A percentile compares a stretch with the other conserved stretches of the same genome.
These are phyloP conservation scores for Pelobates fuscus DNA, from an alignment of 2,113 vertebrate genomes.

Conservation along the genomic window DNA sequence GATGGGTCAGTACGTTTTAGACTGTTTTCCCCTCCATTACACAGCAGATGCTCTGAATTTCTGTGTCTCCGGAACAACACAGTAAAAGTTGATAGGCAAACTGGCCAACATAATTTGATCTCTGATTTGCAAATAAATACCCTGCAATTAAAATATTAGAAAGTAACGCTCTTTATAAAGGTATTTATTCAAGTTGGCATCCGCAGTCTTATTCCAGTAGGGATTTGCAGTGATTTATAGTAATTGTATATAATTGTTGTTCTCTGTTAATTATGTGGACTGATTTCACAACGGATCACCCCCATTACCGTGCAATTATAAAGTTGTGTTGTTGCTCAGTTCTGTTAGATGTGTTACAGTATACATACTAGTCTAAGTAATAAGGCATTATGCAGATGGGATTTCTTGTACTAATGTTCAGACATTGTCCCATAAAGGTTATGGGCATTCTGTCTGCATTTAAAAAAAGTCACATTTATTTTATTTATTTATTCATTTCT, in stretches of 20 bases:
- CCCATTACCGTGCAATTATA: conserved; percentile 34
- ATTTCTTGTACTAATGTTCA: not conserved
- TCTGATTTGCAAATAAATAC: not conserved
- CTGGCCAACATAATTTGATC: not conserved
- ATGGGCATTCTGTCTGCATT: not conserved
- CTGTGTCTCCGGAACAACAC: no score
- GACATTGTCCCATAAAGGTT: not conserved
- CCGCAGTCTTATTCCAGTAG: conserved; percentile 10
- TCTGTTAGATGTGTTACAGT: conserved; percentile 32
- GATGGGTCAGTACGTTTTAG: no score
- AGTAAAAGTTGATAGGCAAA: no score
- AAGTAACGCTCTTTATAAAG: not conserved
- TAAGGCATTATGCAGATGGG: not conserved
- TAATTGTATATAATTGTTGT: conserved; percentile 50
- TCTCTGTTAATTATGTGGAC: conserved; percentile 51
- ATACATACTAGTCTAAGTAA: not conserved
- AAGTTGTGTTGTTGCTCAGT: conserved; percentile 16
- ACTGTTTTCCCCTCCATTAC: no score
- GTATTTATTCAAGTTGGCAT: not conserved
- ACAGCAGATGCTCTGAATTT: no score
- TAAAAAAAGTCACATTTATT: no score
- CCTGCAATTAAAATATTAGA: not conserved
- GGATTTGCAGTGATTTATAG: conserved; percentile 37
- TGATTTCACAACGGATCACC: conserved; percentile 32
- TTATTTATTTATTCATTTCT: no score